Evolutionary conservation across 2,113 vertebrate genomes (phyloP).

Genomic region (Lophochroa leadbeateri): DNA sequence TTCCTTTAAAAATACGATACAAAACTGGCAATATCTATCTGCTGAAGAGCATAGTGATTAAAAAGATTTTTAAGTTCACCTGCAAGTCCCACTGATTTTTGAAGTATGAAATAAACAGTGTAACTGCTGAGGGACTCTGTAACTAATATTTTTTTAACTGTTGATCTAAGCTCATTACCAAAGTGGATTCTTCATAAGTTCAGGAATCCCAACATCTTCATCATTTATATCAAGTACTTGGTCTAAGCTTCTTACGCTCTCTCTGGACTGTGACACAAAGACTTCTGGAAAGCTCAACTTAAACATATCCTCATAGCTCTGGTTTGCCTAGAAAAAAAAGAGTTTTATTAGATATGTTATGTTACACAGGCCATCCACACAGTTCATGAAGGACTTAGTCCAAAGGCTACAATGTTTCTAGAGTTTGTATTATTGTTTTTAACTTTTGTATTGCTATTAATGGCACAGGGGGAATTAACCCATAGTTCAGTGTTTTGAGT

Average conservation of each 20-base stretch:
- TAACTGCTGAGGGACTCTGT: background rate
- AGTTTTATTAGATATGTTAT: background rate
- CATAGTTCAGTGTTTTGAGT: background rate
- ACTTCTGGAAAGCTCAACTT: constrained; percentile 69
- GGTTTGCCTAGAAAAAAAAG: constrained; percentile 42
- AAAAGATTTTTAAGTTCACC: background rate
- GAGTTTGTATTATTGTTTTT: background rate
- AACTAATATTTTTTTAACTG: background rate
- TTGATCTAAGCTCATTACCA: constrained; percentile 56
- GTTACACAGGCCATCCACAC: background rate
- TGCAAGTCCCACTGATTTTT: background rate
- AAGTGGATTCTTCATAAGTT: constrained; percentile 2
- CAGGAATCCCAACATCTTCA: constrained; percentile 23
- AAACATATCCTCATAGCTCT: constrained; percentile 60
- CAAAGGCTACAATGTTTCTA: background rate
- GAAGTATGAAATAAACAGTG: background rate
- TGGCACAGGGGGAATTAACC: background rate
- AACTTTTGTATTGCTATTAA: background rate
- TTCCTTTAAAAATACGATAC: background rate
- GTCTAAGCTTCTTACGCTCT: constrained; percentile 49
- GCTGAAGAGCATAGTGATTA: background rate
- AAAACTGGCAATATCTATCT: background rate
- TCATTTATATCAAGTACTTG: constrained; percentile 24
- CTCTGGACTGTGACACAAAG: constrained; percentile 22
- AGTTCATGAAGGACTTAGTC: background rate